These are phyloP conservation scores for Callinectes sapidus DNA, from an alignment of 2,888 invertebrate genomes.

Conservation along the genomic window DNA sequence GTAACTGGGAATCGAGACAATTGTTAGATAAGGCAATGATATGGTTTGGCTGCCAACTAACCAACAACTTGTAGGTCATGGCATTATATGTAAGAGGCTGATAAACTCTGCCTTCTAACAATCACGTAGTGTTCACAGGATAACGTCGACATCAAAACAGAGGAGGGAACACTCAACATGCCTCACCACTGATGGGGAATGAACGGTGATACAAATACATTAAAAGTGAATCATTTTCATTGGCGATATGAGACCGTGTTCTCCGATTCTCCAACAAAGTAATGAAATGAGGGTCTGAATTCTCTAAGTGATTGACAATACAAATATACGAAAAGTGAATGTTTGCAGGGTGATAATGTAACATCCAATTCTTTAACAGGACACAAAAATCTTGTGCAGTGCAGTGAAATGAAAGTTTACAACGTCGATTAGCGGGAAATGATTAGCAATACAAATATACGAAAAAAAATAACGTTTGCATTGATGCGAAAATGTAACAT, in stretches of 20 bases:
- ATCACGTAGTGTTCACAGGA: background rate
- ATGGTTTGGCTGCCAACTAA: background rate
- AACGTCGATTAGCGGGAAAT: too few relatives aligned
- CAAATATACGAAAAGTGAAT: background rate
- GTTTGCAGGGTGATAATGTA: background rate
- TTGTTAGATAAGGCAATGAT: background rate
- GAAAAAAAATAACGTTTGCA: too few relatives aligned
- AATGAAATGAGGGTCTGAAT: too few relatives aligned
- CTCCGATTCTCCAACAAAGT: too few relatives aligned
- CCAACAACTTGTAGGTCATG: background rate
- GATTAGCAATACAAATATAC: too few relatives aligned
- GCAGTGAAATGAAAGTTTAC: too few relatives aligned
- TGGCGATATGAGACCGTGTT: background rate
- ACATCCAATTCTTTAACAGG: too few relatives aligned
- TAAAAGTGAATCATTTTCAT: background rate
- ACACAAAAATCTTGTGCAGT: too few relatives aligned
- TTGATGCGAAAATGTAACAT: too few relatives aligned
- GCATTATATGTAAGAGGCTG: background rate
- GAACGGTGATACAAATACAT: background rate
- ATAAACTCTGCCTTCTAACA: background rate
- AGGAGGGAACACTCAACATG: background rate
- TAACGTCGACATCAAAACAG: background rate
- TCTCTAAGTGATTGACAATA: background rate
- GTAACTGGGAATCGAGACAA: background rate
- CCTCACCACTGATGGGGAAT: background rate